phyloP scores from a whole-genome alignment of 2,888 invertebrate species.

The Drosophila pseudotakahashii region DNA sequence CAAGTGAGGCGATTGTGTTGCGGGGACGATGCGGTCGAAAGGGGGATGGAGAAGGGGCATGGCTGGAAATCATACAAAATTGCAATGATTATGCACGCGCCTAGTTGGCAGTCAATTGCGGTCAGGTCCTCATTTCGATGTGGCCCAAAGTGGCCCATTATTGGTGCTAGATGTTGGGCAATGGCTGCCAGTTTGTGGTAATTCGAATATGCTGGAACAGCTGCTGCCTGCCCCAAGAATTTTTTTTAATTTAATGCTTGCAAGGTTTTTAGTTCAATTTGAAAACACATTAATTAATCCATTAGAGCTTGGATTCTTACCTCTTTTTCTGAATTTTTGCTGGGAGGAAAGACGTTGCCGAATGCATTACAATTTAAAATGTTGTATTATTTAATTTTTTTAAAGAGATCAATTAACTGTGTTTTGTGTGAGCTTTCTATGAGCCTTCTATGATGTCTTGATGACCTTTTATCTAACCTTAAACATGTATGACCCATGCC shows the following conservation, averaged over 20 bases:
- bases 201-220: constrained; percentile 7
- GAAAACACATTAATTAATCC: neutral
- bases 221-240: neutral
- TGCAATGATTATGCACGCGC: constrained; percentile 74
- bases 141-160: constrained; percentile 57
- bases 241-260: neutral
- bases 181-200: constrained; percentile 14
- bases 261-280: neutral
- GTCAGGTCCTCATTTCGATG: constrained; percentile 58
- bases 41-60: no score
- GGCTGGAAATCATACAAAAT: constrained; percentile 64
- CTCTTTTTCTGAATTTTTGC: no score
- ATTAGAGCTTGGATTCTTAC: no score
- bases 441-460: no score
- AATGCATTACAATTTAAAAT: no score
- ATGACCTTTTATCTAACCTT: neutral
- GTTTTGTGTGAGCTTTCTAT: neutral
- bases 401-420: neutral
- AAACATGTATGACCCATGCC: constrained; percentile 16
- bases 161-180: constrained; percentile 23
- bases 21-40: constrained; percentile 1
- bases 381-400: no score
- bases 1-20: constrained; percentile 20
- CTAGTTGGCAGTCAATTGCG: constrained; percentile 76
- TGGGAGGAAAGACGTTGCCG: no score